Conservation (phyloP, 1,140 invertebrate species). For the Zelostemma sp. region DNA sequence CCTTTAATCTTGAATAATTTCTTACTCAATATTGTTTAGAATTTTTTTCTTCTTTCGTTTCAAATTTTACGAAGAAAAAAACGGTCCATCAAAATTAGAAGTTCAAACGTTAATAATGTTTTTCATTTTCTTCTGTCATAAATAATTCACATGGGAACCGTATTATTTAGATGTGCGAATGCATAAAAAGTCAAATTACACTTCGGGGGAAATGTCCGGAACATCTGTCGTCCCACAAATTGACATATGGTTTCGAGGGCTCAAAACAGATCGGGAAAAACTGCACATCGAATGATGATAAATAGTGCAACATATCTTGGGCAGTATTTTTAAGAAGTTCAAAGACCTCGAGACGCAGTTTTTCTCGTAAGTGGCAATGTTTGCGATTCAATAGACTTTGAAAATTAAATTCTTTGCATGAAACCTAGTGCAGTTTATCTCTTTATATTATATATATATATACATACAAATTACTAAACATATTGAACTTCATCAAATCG, state of each 20-base stretch:
- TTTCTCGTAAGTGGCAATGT: neutral
- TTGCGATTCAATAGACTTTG: too few relatives aligned
- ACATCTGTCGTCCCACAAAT: neutral
- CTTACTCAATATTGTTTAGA: neutral
- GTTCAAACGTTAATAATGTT: too few relatives aligned
- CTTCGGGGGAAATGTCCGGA: neutral
- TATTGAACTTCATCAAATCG: conserved; percentile 65
- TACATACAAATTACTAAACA: conserved; percentile 65
- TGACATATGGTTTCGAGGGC: neutral
- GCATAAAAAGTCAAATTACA: neutral
- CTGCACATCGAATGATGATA: neutral
- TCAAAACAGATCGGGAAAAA: neutral
- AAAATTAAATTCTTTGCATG: too few relatives aligned
- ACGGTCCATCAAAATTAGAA: too few relatives aligned
- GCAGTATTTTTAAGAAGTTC: neutral
- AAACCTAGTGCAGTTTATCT: too few relatives aligned
- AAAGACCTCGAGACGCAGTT: neutral
- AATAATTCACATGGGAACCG: neutral
- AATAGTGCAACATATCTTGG: neutral
- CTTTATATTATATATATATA: too few relatives aligned
- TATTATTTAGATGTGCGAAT: neutral
- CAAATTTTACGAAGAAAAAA: neutral
- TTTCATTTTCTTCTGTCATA: neutral
- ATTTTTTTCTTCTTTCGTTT: neutral
- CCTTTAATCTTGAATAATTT: too few relatives aligned